Evolutionary conservation across 2,797 vertebrate genomes (phyloP), one percentile per base, ranked within the genome.

Genomic region (Macropus fuliginosus): DNA sequence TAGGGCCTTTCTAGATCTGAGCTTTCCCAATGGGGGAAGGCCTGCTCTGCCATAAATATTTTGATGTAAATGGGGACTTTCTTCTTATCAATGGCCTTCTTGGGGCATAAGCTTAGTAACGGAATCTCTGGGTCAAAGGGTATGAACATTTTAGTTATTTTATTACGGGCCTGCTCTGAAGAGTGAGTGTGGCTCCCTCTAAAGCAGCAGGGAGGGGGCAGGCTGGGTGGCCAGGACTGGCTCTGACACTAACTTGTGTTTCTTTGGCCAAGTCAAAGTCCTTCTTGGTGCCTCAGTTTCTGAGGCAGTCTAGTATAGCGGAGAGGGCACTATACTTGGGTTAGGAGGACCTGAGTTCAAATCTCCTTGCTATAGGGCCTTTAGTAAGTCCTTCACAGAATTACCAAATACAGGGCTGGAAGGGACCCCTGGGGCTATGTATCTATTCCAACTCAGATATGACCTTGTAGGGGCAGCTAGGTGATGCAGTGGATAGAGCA

Each of bases 41-140:
- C 40, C 74, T 46, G 74, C 21, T 87, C 74, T 87, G 74, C 40
- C 12, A 87, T 87, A 87, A 87, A 50, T 87, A 87, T 87, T 87
- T 87, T 87, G 74, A 87, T 87, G 74, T 87, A 46, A 87, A 87
- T 87, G 40, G 74, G 74, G 74, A 87, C 74, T 46, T 87, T 87
- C 40, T 87, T 87, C 74, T 87, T 87, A 87, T 87, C 74, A 50
- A 50, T 50, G 40, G 40, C 74, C 74, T 87, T 34, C 74, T 46
- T 87, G 40, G 40, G 50, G 74, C 21, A 87, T 87, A 46, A 87
- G 40, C 74, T 87, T 87, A 50, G 40, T 81, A 50, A 46, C 50
- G 74, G 74, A 50, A 87, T 87, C 24, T 50, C 24, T 87, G 74
- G 74, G 74, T 87, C 74, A 87, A 50, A 50, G 74, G 74, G 40